These are phyloP conservation scores for Pedionomus torquatus DNA, from an alignment of 2,113 vertebrate species.

Conservation along the genomic window DNA sequence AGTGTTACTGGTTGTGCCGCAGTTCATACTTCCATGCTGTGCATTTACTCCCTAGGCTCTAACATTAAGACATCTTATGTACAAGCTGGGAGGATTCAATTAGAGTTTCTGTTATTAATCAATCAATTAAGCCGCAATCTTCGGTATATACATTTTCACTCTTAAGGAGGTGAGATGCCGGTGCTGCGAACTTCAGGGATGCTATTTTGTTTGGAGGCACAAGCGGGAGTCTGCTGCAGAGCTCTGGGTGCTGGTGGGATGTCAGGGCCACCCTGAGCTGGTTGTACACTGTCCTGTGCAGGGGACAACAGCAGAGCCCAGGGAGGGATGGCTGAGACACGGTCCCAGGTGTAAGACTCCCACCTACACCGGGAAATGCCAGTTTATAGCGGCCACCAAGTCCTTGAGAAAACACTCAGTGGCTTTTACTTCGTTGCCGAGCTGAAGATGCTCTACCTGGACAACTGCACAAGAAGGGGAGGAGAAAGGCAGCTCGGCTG, in stretches of 20 bases:
- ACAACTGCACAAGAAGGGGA: neutral
- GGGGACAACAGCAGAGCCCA: neutral
- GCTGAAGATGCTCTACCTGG: neutral
- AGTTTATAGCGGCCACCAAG: neutral
- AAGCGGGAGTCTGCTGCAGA: neutral
- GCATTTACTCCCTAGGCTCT: conserved; percentile 77
- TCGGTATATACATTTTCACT: conserved; percentile 70
- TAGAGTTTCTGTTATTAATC: conserved; percentile 80
- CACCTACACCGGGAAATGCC: neutral
- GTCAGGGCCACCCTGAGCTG: rapidly evolving
- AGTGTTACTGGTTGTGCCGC: conserved; percentile 57
- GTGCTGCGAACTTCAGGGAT: rapidly evolving
- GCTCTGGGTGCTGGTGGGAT: rapidly evolving
- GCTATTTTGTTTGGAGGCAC: neutral
- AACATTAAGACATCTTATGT: conserved; percentile 75
- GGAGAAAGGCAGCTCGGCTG: neutral
- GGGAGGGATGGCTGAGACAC: neutral
- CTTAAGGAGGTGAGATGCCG: conserved; percentile 69
- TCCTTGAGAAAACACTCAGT: neutral
- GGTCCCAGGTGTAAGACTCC: neutral
- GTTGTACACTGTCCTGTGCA: rapidly evolving
- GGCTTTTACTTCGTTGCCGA: neutral
- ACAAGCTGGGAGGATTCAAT: conserved; percentile 78
- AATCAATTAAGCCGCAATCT: conserved; percentile 77
- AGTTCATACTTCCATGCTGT: conserved; percentile 71